phyloP scores from a whole-genome alignment of 2,797 vertebrate genomes.

The Mormyrops boulengeri region DNA sequence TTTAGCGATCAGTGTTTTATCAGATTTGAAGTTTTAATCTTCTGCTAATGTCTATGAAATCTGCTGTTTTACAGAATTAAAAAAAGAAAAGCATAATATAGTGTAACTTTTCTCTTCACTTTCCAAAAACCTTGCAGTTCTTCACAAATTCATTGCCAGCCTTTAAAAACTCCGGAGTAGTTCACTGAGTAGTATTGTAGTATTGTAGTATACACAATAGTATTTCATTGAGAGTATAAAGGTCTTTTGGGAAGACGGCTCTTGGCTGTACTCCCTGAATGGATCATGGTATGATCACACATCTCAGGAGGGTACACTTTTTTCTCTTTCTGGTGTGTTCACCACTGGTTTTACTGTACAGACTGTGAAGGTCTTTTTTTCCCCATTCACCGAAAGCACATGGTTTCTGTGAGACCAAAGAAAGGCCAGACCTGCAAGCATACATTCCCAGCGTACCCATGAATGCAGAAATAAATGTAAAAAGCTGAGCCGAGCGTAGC shows the following conservation, averaged over 20 bases:
- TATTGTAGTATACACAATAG: slow-evolving; percentile 4
- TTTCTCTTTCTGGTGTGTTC: not conserved
- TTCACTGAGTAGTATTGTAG: slow-evolving; percentile 9
- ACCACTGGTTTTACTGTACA: not conserved
- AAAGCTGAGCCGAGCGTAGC: not conserved
- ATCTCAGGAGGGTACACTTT: not conserved
- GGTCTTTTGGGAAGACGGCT: not conserved
- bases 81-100: not conserved
- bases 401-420: not conserved
- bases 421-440: not conserved
- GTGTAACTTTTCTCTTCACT: not conserved
- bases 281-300: not conserved
- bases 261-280: not conserved
- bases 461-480: not conserved
- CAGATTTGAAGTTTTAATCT: not conserved
- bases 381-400: not conserved
- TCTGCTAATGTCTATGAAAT: not conserved
- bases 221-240: not conserved
- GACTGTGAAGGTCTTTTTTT: not conserved
- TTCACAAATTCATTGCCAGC: not conserved
- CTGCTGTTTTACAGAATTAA: not conserved
- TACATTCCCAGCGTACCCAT: not conserved
- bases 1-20: not conserved
- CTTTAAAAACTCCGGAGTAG: not conserved
- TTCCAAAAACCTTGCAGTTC: not conserved